phyloP scores from a whole-genome alignment of 1,140 invertebrate genomes.

The Phymorhynchus buccinoides region DNA sequence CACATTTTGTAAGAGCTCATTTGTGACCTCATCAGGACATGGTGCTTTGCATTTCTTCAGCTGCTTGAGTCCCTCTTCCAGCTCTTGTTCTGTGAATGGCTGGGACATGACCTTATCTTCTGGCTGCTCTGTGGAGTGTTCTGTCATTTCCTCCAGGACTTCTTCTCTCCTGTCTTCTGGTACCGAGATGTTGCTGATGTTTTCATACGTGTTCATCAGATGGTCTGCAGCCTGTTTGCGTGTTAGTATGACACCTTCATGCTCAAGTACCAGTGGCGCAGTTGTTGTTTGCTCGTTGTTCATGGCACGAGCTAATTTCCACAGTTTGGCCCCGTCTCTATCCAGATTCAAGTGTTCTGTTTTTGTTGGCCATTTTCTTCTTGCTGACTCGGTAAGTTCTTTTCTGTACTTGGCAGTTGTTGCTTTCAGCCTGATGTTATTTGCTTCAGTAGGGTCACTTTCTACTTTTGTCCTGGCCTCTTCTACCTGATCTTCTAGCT shows the following conservation, averaged over 20 bases:
- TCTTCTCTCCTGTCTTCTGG: not conserved
- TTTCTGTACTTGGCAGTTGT: not conserved
- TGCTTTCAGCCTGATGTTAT: not conserved
- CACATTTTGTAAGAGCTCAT: slow-evolving; percentile 35
- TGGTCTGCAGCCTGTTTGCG: slow-evolving; percentile 8
- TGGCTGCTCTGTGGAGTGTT: not conserved
- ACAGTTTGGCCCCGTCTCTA: not conserved
- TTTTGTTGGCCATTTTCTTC: not conserved
- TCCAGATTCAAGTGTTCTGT: not conserved
- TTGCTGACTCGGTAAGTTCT: not conserved
- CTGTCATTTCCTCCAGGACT: not conserved
- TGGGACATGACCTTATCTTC: not conserved
- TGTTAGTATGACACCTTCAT: not conserved
- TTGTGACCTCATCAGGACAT: slow-evolving; percentile 39
- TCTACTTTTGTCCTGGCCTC: not conserved
- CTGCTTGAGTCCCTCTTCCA: not conserved
- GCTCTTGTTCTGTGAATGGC: not conserved
- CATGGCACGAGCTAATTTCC: not conserved
- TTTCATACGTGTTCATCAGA: not conserved
- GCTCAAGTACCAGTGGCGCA: not conserved
- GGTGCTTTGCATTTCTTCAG: slow-evolving; percentile 4
- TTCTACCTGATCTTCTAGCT: slow-evolving; percentile 7
- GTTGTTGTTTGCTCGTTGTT: not conserved
- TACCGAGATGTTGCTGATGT: not conserved
- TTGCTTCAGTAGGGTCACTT: not conserved